phyloP scores from a whole-genome alignment of 53 echinoderm and acorn worm genomes.

The Holothuria scabra region DNA sequence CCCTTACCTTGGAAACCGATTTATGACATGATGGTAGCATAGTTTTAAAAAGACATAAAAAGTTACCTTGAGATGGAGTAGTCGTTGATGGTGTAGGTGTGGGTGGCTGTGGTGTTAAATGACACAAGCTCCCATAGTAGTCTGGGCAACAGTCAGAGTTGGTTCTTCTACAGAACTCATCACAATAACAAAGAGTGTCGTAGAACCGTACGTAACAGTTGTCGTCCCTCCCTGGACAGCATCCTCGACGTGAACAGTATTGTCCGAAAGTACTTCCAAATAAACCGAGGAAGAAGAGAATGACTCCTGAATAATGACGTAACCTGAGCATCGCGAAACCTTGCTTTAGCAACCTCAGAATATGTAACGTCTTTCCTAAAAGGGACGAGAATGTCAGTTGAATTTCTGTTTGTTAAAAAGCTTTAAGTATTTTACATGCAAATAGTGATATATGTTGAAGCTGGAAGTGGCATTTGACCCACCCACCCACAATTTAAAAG shows the following conservation, averaged over 20 bases:
- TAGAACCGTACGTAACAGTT: conserved; percentile 59
- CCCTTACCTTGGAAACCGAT: too few relatives aligned
- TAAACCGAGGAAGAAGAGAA: not conserved
- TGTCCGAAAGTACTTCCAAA: conserved; percentile 37
- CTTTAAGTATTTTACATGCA: too few relatives aligned
- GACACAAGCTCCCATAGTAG: conserved; percentile 66
- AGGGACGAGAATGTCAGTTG: too few relatives aligned
- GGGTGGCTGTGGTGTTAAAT: conserved; percentile 1
- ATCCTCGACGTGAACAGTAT: conserved; percentile 75
- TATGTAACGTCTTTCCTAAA: too few relatives aligned
- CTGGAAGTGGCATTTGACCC: too few relatives aligned
- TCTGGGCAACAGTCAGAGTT: conserved; percentile 86
- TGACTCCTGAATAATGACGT: not conserved
- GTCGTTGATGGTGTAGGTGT: not conserved
- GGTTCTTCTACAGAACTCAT: conserved; percentile 72
- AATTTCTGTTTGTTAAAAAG: too few relatives aligned
- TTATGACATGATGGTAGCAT: too few relatives aligned
- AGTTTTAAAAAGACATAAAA: too few relatives aligned
- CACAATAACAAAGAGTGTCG: conserved; percentile 84
- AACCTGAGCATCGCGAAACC: too few relatives aligned
- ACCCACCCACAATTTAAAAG: too few relatives aligned
- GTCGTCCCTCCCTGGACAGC: conserved; percentile 83
- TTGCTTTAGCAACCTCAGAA: too few relatives aligned
- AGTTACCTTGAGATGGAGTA: conserved; percentile 25
- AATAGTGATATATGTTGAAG: too few relatives aligned